phyloP scores from a whole-genome alignment of 2,797 vertebrate species.

The Megaceryle alcyon region DNA sequence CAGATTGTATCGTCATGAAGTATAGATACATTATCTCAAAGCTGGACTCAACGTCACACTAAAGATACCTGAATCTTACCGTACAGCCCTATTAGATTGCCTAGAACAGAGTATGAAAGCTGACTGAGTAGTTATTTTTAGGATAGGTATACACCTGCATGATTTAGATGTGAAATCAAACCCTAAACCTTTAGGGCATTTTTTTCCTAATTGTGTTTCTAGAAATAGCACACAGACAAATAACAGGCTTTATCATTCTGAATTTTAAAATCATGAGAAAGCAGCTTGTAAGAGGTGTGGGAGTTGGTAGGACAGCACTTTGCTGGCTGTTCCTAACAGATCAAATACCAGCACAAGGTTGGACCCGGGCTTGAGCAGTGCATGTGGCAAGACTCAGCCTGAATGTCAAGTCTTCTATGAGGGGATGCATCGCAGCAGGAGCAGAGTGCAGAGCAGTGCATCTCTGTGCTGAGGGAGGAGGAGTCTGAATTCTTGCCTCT shows the following conservation, averaged over 20 bases:
- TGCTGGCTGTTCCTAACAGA: fast-evolving
- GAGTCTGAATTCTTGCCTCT: background rate
- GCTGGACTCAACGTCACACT: background rate
- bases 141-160: fast-evolving
- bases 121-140: background rate
- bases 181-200: background rate
- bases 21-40: background rate
- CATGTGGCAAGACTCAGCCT: background rate
- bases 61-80: background rate
- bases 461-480: background rate
- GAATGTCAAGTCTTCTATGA: fast-evolving
- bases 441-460: background rate
- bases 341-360: background rate
- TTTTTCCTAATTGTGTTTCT: background rate
- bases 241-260: background rate
- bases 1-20: fast-evolving
- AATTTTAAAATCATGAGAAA: background rate
- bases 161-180: background rate
- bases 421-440: background rate
- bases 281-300: background rate
- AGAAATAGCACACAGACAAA: background rate
- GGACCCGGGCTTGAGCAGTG: background rate
- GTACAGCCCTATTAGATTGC: background rate
- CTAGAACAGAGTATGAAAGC: background rate
- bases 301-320: background rate